Conservation (phyloP, 2,797 vertebrate genomes). For the Hemitrygon akajei region DNA sequence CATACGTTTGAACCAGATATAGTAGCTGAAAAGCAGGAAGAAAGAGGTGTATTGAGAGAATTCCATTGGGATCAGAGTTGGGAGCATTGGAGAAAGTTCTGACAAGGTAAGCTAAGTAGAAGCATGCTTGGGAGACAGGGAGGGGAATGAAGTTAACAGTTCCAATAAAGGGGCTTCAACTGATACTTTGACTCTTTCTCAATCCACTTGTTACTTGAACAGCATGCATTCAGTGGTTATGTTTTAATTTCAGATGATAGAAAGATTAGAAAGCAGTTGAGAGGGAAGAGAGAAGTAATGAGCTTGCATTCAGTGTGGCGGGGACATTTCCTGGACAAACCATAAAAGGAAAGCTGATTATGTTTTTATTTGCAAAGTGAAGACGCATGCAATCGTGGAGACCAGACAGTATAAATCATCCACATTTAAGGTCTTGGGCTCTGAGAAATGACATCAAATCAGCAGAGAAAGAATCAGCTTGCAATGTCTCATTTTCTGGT, state of each 20-base stretch:
- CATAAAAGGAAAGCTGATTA: neutral
- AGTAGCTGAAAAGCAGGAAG: too few relatives aligned
- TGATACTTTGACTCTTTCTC: too few relatives aligned
- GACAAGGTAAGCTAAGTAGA: neutral
- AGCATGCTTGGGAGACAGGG: neutral
- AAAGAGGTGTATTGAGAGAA: too few relatives aligned
- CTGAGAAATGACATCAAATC: neutral
- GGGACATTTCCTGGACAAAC: neutral
- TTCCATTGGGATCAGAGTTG: neutral
- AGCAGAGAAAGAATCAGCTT: neutral
- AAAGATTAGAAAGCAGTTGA: neutral
- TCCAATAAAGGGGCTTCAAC: too few relatives aligned
- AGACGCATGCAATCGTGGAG: neutral
- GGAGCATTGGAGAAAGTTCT: neutral
- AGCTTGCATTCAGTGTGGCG: neutral
- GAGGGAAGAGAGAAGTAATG: neutral
- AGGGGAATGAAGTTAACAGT: neutral
- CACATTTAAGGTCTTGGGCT: neutral
- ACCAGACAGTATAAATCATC: neutral
- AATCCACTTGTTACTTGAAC: too few relatives aligned
- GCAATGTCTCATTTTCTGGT: neutral
- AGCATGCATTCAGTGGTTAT: too few relatives aligned
- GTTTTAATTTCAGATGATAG: neutral
- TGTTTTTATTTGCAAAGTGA: neutral
- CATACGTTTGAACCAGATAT: too few relatives aligned